Evolutionary conservation across 2,888 invertebrate species (phyloP), one percentile per base, ranked within the genome.

Genomic region (Leucophenga montana): DNA sequence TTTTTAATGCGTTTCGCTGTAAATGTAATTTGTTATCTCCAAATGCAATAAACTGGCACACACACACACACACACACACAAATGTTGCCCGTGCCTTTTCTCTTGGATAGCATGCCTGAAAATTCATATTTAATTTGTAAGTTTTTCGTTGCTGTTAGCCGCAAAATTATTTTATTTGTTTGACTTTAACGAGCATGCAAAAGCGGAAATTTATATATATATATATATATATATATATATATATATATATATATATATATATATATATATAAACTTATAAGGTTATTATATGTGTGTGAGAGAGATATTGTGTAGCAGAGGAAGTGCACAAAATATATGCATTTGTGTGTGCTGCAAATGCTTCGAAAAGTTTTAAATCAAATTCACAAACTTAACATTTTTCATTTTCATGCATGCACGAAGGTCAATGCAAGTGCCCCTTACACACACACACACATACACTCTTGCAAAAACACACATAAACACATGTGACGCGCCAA

Each of bases 41-140:
- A 48, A 59, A 56, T 56, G 59, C 46, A 48, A 67, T 67, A 64
- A 64, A 64, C 27, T 16, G n/a, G n/a, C 57, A 57, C 31, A 27
- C 31, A 27, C 22, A 27, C 22, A 57, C 22, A 27, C 20, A 22
- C 27, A 22, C 18, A 46, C 22, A 48, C 9, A 46, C 22, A 22
- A 44, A 64, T 39, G 39, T 8, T 39, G 39, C 22, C 5, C 14
- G 1, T 33, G 62, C 31, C 18, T 14, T 44, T 62, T 44, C 16
- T 11, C 18, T 62, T 62, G 39, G 14, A 31, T 44, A 39, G 13
- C 39, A 44, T 33, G 48, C 48, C 48, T 44, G 33, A 46, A 67
- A 57, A 67, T 53, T 67, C 67, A 59, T 57, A 67, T 67, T 67
- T 67, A 67, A 67, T 67, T 59, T 67, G 67, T 48, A 67, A 67